Conservation (phyloP, 2,797 vertebrate species). For the Ctenochaetus hawaiiensis region DNA sequence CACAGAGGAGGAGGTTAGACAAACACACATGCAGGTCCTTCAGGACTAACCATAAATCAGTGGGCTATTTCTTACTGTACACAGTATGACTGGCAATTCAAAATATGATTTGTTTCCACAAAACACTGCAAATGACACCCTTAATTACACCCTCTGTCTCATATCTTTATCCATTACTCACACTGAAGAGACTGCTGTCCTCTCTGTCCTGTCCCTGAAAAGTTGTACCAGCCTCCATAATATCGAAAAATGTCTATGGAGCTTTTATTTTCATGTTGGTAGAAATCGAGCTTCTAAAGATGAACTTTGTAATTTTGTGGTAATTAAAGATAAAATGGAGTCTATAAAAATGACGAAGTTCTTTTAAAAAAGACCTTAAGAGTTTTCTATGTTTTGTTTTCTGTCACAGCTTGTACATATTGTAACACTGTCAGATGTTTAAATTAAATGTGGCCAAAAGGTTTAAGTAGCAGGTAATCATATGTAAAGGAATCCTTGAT, state of each 20-base stretch:
- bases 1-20: not conserved
- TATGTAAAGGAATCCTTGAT: too few species aligned
- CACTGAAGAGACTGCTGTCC: not conserved
- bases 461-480: too few species aligned
- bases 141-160: not conserved
- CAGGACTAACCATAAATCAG: not conserved
- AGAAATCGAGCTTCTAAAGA: not conserved
- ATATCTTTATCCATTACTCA: not conserved
- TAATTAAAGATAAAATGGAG: too few species aligned
- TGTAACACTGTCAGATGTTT: too few species aligned
- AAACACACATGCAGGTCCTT: slow-evolving; percentile 6
- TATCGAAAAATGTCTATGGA: not conserved
- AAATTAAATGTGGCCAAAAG: too few species aligned
- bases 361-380: too few species aligned
- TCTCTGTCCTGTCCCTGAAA: not conserved
- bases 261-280: not conserved
- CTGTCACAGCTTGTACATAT: too few species aligned
- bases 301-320: not conserved
- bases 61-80: not conserved
- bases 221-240: not conserved
- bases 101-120: not conserved
- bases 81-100: not conserved
- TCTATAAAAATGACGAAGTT: not conserved
- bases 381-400: too few species aligned
- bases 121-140: not conserved